Evolutionary conservation across 2,113 vertebrate species (phyloP).

Genomic region (Puntigrus tetrazona): DNA sequence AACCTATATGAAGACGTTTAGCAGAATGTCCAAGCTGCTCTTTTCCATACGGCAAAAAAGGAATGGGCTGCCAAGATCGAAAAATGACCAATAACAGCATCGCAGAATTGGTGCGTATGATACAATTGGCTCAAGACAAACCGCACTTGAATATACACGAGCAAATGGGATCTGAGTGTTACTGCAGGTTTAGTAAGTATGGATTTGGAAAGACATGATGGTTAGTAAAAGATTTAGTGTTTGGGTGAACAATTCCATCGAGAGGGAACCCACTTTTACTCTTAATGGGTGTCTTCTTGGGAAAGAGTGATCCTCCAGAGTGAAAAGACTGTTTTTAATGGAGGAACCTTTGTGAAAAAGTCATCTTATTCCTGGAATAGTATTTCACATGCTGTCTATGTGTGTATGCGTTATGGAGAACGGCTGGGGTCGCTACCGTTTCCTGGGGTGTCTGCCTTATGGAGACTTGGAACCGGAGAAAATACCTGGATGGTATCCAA

Average conservation of each 20-base stretch:
- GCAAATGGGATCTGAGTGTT: neutral
- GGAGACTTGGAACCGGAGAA: conserved; percentile 26
- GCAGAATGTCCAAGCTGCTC: neutral
- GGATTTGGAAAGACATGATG: neutral
- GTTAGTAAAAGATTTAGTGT: neutral
- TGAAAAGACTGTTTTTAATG: neutral
- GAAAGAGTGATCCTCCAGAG: neutral
- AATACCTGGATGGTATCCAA: conserved; percentile 33
- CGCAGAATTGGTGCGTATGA: neutral
- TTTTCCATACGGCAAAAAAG: neutral
- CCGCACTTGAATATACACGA: neutral
- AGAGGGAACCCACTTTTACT: neutral
- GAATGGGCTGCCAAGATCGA: neutral
- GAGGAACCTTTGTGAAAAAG: neutral
- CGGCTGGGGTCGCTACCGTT: neutral
- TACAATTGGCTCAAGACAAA: neutral
- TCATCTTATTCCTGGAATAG: conserved; percentile 8
- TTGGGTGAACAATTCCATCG: neutral
- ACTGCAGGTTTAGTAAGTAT: neutral
- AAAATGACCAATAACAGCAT: neutral
- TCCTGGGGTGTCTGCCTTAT: conserved; percentile 33
- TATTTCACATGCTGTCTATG: conserved; percentile 27
- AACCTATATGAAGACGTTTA: neutral
- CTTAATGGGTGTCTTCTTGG: neutral
- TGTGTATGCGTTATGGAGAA: neutral